phyloP scores from a whole-genome alignment of 2,113 vertebrate genomes.

The Diphyllodes magnificus region DNA sequence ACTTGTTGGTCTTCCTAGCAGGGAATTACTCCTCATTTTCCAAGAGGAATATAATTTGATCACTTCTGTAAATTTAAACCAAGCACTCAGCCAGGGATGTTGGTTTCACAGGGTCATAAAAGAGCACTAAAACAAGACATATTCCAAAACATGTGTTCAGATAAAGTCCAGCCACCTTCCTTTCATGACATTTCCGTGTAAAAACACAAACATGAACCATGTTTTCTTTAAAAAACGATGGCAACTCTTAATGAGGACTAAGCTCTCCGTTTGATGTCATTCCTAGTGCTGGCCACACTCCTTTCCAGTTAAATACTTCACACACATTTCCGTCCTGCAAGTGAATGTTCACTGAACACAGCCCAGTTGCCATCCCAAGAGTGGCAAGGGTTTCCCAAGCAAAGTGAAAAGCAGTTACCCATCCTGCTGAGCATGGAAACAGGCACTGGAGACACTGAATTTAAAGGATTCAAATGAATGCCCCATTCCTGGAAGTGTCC shows the following conservation, averaged over 20 bases:
- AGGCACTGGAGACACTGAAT: too few species aligned
- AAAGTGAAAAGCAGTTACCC: neutral
- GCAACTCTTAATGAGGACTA: neutral
- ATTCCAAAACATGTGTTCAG: neutral
- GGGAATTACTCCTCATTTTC: neutral
- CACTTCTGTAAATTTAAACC: neutral
- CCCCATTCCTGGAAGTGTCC: neutral
- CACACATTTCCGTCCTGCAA: neutral
- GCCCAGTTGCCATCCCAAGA: neutral
- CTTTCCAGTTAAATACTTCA: neutral
- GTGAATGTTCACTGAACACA: accelerated
- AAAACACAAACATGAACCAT: neutral
- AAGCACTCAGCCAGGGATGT: neutral
- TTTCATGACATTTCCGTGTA: neutral
- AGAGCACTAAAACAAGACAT: neutral
- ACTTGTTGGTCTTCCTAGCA: neutral
- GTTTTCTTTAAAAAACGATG: neutral
- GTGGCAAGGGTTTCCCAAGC: neutral
- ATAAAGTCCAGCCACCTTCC: neutral
- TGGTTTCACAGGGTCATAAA: neutral
- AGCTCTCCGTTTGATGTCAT: neutral
- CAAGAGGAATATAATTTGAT: neutral
- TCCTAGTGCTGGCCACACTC: neutral
- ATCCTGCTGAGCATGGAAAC: neutral
- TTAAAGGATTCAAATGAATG: neutral